Evolutionary conservation across 1,140 invertebrate genomes (phyloP), one percentile per base, ranked within the genome.

Genomic region (Aphis craccivora): DNA sequence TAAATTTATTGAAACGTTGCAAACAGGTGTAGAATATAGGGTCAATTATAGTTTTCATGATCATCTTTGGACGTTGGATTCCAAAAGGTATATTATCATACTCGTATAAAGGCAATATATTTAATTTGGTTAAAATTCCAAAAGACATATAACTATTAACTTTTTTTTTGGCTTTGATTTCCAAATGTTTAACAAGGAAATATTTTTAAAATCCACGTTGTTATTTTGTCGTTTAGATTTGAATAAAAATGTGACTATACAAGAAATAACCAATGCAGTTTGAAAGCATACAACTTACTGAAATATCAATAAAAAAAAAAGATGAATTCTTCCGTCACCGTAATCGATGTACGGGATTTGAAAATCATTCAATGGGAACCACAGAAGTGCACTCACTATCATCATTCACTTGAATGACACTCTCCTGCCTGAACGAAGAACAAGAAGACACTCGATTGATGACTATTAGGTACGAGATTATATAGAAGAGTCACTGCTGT

Each of bases 381-480:
- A 43, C 37, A 87, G 23, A 30, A 45, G 30, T 1, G 43, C 84
- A 45, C 60, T 67, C 11, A n/a, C 60, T n/a, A 76, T 76, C 60
- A 45, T 45, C 86, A 48, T 87, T 87, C 86, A 87, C 30, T 48
- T 23, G n/a, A 76, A 76, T 14, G 30, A 9, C 37, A n/a, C 45
- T 45, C 1, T 48, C 86, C 45, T 25, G 40, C 45, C 86, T 8
- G 35, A 83, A 83, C 22, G 20, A 37, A 37, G 25, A 86, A 30
- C 23, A 25, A 45, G 83, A 51, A 9, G 86, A 88, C 86, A 88
- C 45, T 30, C 45, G 30, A 88, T 88, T 88, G 86, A 88, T 51
- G 86, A 86, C 40, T 37, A 86, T n/a, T n/a, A 76, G 60, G 30
- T 35, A 76, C n/a, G 30, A 76, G 60, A 76, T 76, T 76, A 76